Conservation (phyloP, 2,888 invertebrate species). For the Hydriomena furcata region DNA sequence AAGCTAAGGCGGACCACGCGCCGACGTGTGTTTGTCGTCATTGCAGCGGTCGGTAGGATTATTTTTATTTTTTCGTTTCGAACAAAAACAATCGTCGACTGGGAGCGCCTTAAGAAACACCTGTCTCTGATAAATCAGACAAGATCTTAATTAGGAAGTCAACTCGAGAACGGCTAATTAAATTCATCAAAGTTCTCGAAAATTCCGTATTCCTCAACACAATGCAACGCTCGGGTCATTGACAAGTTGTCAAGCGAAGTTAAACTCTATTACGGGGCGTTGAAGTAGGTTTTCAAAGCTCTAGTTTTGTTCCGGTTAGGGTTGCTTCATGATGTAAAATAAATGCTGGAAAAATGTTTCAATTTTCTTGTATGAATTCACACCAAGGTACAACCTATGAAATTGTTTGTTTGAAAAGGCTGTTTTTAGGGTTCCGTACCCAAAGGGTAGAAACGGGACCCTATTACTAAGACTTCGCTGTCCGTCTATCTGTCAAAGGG, state of each 20-base stretch:
- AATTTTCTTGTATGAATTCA: no score
- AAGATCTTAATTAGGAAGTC: slow-evolving; percentile 25
- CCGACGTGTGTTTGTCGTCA: no score
- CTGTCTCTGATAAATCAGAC: slow-evolving; percentile 15
- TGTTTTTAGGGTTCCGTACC: no score
- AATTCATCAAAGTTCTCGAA: slow-evolving; percentile 22
- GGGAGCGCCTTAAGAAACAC: no score
- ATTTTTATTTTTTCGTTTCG: no score
- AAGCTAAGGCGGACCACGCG: not conserved
- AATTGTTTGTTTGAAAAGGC: no score
- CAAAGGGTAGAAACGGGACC: no score
- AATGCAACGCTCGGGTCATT: slow-evolving; percentile 15
- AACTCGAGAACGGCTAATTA: slow-evolving; percentile 19
- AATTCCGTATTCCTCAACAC: slow-evolving; percentile 16
- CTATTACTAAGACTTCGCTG: no score
- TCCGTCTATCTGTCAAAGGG: no score
- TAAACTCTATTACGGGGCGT: slow-evolving; percentile 29
- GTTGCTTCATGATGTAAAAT: slow-evolving; percentile 1
- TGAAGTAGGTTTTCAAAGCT: slow-evolving; percentile 19
- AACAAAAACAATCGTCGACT: no score
- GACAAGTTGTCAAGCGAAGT: slow-evolving; percentile 22
- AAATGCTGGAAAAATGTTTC: not conserved
- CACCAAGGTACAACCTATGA: no score
- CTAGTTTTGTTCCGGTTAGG: slow-evolving; percentile 5
- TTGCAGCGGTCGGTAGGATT: no score